These are phyloP conservation scores for Drosophila anceps DNA, from an alignment of 2,888 invertebrate species.

Conservation along the genomic window DNA sequence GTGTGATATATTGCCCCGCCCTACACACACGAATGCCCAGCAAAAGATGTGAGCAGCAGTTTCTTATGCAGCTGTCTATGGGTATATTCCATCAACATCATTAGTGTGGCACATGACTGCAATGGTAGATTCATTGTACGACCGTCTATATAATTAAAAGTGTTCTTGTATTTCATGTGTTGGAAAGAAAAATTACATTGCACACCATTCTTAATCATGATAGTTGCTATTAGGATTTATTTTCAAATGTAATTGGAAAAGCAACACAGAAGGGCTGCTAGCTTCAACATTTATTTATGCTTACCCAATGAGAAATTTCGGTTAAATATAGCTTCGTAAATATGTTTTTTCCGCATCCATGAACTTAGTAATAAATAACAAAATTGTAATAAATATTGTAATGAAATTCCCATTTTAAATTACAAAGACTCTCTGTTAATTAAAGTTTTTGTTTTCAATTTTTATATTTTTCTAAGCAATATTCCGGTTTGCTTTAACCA, in stretches of 20 bases:
- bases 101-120: constrained; percentile 20
- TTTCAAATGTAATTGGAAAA: neutral
- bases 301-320: neutral
- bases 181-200: neutral
- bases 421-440: neutral
- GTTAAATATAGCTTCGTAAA: neutral
- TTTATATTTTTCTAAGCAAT: neutral
- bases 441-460: neutral
- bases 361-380: neutral
- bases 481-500: neutral
- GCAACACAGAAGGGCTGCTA: neutral
- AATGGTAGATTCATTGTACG: constrained; percentile 35
- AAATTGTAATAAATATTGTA: neutral
- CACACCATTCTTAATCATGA: neutral
- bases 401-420: neutral
- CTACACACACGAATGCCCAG: constrained; percentile 25
- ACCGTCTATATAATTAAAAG: constrained; percentile 14
- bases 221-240: neutral
- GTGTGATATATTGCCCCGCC: constrained; percentile 40
- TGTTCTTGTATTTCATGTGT: neutral
- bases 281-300: neutral
- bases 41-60: constrained; percentile 2
- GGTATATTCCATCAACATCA: constrained; percentile 30
- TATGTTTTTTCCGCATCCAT: no score
- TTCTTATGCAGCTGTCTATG: constrained; percentile 21